These are phyloP conservation scores for Drosophila planitibia DNA, from an alignment of 2,888 invertebrate genomes.

Conservation along the genomic window DNA sequence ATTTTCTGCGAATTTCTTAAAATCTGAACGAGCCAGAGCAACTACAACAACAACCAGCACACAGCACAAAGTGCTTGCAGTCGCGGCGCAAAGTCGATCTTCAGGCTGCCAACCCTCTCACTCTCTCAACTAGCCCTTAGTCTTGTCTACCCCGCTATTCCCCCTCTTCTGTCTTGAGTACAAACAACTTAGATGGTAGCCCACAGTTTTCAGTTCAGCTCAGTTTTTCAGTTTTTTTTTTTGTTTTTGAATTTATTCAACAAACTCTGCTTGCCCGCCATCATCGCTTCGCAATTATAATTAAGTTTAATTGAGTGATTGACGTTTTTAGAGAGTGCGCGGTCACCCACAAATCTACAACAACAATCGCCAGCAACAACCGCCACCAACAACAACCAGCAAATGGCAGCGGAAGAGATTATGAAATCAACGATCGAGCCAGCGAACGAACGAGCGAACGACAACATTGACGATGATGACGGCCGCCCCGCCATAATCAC, in stretches of 20 bases:
- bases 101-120: slow-evolving; percentile 5
- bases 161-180: not conserved
- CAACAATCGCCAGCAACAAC: slow-evolving; percentile 33
- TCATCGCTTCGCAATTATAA: slow-evolving; percentile 84
- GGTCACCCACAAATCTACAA: slow-evolving; percentile 77
- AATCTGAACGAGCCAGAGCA: slow-evolving; percentile 67
- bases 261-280: slow-evolving; percentile 71
- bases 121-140: slow-evolving; percentile 33
- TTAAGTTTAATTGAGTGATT: slow-evolving; percentile 85
- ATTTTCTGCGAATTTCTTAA: slow-evolving; percentile 79
- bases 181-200: not conserved
- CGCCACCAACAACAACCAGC: slow-evolving; percentile 31
- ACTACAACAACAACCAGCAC: slow-evolving; percentile 13
- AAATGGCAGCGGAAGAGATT: slow-evolving; percentile 71
- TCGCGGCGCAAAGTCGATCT: slow-evolving; percentile 17
- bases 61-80: slow-evolving; percentile 40
- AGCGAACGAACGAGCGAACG: slow-evolving; percentile 20
- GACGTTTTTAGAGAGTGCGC: slow-evolving; percentile 84
- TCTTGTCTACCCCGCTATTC: not conserved
- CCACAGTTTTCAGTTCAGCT: slow-evolving; percentile 14
- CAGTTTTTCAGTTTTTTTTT: not conserved
- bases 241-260: slow-evolving; percentile 54
- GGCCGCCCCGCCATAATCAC: slow-evolving; percentile 67
- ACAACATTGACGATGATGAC: slow-evolving; percentile 50
- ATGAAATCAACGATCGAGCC: slow-evolving; percentile 71